Evolutionary conservation across 2,113 vertebrate species (phyloP).

Genomic region (Phodopus roborovskii): DNA sequence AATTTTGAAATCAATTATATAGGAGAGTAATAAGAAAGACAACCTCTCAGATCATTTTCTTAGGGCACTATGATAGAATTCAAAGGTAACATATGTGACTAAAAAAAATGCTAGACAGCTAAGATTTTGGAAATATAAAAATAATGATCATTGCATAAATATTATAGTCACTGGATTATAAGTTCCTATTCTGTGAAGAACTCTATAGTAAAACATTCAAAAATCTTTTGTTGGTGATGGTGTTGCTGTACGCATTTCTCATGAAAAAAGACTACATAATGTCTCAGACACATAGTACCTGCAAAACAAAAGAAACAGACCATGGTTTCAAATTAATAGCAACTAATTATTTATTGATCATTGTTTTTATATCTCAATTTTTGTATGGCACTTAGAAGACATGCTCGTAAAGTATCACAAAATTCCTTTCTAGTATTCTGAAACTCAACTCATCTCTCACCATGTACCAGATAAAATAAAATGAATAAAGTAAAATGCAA

Average conservation of each 20-base stretch:
- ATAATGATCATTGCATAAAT: neutral
- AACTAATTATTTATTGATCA: neutral
- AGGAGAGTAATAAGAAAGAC: neutral
- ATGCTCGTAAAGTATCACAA: neutral
- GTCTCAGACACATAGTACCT: neutral
- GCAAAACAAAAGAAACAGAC: neutral
- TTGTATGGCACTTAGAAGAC: neutral
- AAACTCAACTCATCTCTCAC: neutral
- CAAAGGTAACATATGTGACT: neutral
- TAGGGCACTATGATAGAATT: neutral
- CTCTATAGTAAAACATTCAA: neutral
- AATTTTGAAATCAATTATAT: neutral
- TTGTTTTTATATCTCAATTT: neutral
- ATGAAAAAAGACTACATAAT: neutral
- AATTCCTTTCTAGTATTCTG: neutral
- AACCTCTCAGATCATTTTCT: neutral
- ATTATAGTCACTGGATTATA: neutral
- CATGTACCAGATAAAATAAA: neutral
- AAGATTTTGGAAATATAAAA: neutral
- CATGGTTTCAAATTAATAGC: neutral
- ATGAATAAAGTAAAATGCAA: neutral
- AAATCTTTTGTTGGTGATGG: neutral
- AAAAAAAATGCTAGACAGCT: neutral
- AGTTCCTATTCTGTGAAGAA: neutral
- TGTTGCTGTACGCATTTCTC: neutral